phyloP scores from a whole-genome alignment of 1,140 invertebrate genomes.

The Babylonia areolata region DNA sequence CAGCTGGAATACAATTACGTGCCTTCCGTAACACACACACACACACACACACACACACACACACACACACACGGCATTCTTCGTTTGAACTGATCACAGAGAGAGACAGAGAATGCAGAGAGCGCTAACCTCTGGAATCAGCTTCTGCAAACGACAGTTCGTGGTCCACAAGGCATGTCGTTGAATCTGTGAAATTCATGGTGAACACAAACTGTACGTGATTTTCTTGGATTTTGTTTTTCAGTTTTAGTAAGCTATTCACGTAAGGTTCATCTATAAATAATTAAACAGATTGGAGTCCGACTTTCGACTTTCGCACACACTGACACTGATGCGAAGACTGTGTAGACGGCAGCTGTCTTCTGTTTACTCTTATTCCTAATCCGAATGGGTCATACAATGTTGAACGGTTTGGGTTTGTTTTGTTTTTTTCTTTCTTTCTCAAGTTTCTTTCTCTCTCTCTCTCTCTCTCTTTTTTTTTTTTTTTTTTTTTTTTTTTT shows the following conservation, averaged over 20 bases:
- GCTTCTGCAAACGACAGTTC: neutral
- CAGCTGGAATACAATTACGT: neutral
- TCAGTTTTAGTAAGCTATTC: no score
- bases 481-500: neutral
- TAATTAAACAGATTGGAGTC: no score
- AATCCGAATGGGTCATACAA: no score
- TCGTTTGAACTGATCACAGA: neutral
- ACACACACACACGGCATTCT: conserved; percentile 1
- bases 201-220: neutral
- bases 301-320: no score
- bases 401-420: no score
- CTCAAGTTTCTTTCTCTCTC: no score
- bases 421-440: neutral
- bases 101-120: neutral
- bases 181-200: conserved; percentile 17
- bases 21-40: conserved; percentile 7
- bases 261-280: no score
- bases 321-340: no score
- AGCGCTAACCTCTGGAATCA: neutral
- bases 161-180: neutral
- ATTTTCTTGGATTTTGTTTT: no score
- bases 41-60: conserved; percentile 25
- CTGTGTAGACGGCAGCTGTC: no score
- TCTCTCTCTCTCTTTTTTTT: neutral
- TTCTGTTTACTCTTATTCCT: no score